phyloP scores from a whole-genome alignment of 2,888 invertebrate genomes.

The Drosophila lacicola region DNA sequence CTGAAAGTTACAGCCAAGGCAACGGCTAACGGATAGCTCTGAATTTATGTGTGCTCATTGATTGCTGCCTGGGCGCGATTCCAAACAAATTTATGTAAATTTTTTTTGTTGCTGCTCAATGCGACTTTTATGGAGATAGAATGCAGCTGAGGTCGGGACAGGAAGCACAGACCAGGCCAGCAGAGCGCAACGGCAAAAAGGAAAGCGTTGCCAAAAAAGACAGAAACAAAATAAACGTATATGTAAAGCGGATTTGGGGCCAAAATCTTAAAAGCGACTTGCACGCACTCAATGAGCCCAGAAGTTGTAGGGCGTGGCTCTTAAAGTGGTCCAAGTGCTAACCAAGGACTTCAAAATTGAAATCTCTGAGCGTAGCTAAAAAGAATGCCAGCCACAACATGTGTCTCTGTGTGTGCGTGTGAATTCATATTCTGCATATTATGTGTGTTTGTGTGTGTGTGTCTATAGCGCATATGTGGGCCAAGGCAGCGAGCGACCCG shows the following conservation, averaged over 20 bases:
- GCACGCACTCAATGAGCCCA: slow-evolving; percentile 60
- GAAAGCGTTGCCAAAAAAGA: slow-evolving; percentile 8
- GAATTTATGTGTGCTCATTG: slow-evolving; percentile 77
- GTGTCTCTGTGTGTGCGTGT: not conserved
- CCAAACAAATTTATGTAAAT: slow-evolving; percentile 74
- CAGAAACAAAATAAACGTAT: slow-evolving; percentile 7
- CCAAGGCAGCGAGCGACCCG: slow-evolving; percentile 46
- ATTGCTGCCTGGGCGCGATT: slow-evolving; percentile 57
- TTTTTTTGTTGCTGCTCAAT: slow-evolving; percentile 43
- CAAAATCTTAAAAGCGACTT: slow-evolving; percentile 23
- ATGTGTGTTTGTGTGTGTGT: not conserved
- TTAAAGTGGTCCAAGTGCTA: slow-evolving; percentile 57
- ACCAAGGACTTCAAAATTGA: slow-evolving; percentile 55
- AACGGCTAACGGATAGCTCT: slow-evolving; percentile 56
- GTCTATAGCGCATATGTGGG: slow-evolving; percentile 47
- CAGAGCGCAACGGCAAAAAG: slow-evolving; percentile 47
- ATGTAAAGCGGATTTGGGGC: slow-evolving; percentile 38
- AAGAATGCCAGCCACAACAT: slow-evolving; percentile 6
- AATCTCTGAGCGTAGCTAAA: slow-evolving; percentile 30
- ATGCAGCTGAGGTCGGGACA: slow-evolving; percentile 64
- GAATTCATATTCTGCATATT: slow-evolving; percentile 4
- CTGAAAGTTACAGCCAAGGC: not conserved
- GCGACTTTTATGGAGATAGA: slow-evolving; percentile 78
- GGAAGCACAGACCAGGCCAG: slow-evolving; percentile 12
- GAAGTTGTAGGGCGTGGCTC: slow-evolving; percentile 35